A percentile compares a stretch with the other conserved stretches of the same genome.
Evolutionary conservation across 2,888 invertebrate genomes (phyloP).

Genomic region (Lasioglossum pauxillum): DNA sequence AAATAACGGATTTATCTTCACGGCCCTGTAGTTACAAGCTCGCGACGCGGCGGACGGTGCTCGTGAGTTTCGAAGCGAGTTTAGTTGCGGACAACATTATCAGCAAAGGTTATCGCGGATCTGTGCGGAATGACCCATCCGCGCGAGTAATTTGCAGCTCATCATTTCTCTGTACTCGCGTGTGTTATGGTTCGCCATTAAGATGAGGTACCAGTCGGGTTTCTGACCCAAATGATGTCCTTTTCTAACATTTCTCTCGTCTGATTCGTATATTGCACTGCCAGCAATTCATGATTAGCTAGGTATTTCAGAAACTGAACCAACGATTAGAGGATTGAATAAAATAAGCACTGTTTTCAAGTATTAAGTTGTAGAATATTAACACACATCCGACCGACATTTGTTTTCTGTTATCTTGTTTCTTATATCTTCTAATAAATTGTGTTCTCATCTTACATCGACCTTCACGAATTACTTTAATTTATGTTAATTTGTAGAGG

Average conservation of each 20-base stretch:
- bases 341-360: too few species aligned
- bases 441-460: too few species aligned
- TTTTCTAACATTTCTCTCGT: background rate
- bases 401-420: too few species aligned
- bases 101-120: slow-evolving; percentile 1
- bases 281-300: background rate
- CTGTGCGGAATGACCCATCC: background rate
- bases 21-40: background rate
- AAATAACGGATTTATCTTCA: background rate
- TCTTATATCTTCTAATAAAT: too few species aligned
- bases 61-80: background rate
- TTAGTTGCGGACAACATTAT: background rate
- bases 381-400: too few species aligned
- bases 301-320: background rate
- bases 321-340: too few species aligned
- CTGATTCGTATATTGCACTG: background rate
- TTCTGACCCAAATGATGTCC: background rate
- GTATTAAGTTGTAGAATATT: too few species aligned
- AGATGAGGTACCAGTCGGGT: background rate
- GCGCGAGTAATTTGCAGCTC: background rate
- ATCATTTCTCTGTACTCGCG: background rate
- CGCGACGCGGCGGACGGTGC: background rate
- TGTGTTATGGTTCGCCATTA: background rate
- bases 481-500: too few species aligned
- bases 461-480: too few species aligned